These are phyloP conservation scores for Ciconia maguari DNA, from an alignment of 2,113 vertebrate species.

Conservation along the genomic window DNA sequence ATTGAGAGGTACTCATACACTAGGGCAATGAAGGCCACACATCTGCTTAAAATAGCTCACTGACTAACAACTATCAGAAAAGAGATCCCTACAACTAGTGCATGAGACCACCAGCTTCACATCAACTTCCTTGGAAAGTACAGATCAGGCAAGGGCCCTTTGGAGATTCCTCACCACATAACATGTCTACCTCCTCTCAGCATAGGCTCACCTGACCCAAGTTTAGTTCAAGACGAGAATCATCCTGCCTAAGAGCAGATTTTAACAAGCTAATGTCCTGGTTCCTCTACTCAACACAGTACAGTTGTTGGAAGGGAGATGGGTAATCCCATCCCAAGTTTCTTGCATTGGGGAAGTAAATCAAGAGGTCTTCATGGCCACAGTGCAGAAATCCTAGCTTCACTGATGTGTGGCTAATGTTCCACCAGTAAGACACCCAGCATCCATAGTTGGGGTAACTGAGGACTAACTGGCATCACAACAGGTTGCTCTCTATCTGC, in stretches of 20 bases:
- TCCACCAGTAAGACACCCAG: not conserved
- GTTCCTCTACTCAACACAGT: not conserved
- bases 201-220: not conserved
- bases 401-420: not conserved
- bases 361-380: not conserved
- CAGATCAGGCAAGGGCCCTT: not conserved
- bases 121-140: not conserved
- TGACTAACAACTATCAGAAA: not conserved
- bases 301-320: not conserved
- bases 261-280: not conserved
- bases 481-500: not conserved
- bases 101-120: not conserved
- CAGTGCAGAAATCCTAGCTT: not conserved
- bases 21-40: constrained; percentile 54
- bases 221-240: not conserved
- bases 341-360: not conserved
- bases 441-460: fast-evolving
- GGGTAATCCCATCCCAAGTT: not conserved
- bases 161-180: not conserved
- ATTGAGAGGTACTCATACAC: constrained; percentile 50
- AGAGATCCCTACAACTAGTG: not conserved
- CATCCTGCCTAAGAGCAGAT: not conserved
- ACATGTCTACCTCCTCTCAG: not conserved
- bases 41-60: constrained; percentile 42
- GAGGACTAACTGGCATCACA: not conserved